phyloP scores from a whole-genome alignment of 2,797 vertebrate genomes.

The Coregonus ussuriensis region DNA sequence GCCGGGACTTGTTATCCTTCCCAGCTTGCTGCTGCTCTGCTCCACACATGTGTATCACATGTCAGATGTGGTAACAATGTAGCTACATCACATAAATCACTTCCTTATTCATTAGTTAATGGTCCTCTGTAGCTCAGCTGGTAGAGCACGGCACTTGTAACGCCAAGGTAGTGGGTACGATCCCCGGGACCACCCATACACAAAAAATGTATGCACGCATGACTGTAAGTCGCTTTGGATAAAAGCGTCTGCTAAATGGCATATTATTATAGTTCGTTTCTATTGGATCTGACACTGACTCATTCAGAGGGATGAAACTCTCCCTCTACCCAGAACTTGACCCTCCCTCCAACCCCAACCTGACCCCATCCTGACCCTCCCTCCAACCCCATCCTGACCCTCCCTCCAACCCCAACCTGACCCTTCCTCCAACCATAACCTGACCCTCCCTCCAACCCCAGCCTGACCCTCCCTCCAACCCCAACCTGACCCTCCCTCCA shows the following conservation, averaged over 20 bases:
- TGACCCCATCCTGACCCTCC: neutral
- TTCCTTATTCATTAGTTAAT: constrained; percentile 8
- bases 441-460: neutral
- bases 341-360: too few species aligned
- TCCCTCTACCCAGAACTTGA: neutral
- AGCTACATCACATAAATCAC: constrained; percentile 61
- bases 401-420: too few species aligned
- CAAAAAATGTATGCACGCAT: too few species aligned
- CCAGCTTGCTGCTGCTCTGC: constrained; percentile 16
- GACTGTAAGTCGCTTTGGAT: too few species aligned
- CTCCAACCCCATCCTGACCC: too few species aligned
- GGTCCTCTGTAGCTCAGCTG: too few species aligned
- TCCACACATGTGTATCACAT: constrained; percentile 35
- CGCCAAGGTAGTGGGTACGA: too few species aligned
- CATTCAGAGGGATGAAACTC: neutral
- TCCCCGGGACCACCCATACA: too few species aligned
- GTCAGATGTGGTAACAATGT: constrained; percentile 45
- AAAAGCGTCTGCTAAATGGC: too few species aligned
- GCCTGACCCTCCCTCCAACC: neutral
- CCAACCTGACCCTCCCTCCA: neutral
- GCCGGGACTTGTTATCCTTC: constrained; percentile 25
- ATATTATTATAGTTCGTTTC: neutral
- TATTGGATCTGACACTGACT: neutral
- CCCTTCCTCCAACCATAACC: too few species aligned
- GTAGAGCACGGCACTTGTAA: too few species aligned